Percentiles rank a stretch among this genome's conserved stretches.
Evolutionary conservation across 2,888 invertebrate genomes (phyloP).

Genomic region (Agriotes lineatus): DNA sequence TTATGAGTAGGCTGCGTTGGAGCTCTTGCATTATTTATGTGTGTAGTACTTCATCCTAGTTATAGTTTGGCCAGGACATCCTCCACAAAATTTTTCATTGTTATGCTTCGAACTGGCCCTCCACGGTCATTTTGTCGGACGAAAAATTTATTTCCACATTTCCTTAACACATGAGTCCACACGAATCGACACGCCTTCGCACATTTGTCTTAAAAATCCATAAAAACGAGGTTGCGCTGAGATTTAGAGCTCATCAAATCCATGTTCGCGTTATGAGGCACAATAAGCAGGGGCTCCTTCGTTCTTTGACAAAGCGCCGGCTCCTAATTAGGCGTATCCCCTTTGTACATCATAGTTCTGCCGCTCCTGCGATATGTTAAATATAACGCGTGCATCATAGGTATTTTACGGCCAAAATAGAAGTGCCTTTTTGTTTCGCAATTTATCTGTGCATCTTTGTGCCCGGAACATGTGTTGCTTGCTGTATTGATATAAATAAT

Average conservation of each 20-base stretch:
- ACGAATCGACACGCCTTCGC: not conserved
- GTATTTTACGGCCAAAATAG: conserved; percentile 44
- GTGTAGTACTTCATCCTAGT: no score
- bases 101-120: no score
- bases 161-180: not conserved
- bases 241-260: conserved; percentile 3
- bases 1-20: no score
- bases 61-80: no score
- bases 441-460: conserved; percentile 34
- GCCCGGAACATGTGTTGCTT: conserved; percentile 25
- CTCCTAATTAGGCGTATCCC: conserved; percentile 2
- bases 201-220: conserved; percentile 1
- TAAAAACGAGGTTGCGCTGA: conserved; percentile 4
- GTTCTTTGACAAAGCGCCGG: not conserved
- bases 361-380: conserved; percentile 25
- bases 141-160: no score
- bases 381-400: conserved; percentile 46
- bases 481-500: conserved; percentile 35
- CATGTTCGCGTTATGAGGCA: not conserved
- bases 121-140: no score
- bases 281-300: not conserved
- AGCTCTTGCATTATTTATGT: no score
- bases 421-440: conserved; percentile 42
- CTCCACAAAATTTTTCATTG: no score
- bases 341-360: not conserved